These are phyloP conservation scores for Yoshiicerus persimilis DNA, from an alignment of 1,140 invertebrate species.

Conservation along the genomic window DNA sequence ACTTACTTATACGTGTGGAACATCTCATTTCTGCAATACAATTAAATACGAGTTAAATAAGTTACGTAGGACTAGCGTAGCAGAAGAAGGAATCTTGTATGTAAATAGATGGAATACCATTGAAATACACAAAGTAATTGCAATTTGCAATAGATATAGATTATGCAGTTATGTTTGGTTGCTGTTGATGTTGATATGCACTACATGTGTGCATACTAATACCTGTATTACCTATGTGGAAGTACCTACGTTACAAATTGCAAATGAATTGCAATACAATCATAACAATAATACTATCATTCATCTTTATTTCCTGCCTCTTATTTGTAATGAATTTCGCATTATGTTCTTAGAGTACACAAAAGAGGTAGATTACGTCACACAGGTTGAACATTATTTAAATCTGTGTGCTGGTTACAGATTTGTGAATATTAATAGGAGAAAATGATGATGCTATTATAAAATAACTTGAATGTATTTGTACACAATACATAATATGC, in stretches of 20 bases:
- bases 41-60: neutral
- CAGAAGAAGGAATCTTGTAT: no score
- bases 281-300: constrained; percentile 15
- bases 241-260: neutral
- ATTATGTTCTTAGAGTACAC: neutral
- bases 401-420: neutral
- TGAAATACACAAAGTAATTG: no score
- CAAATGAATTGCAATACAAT: neutral
- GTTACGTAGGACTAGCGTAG: no score
- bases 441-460: neutral
- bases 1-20: neutral
- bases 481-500: neutral
- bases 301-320: constrained; percentile 12
- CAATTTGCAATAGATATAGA: no score
- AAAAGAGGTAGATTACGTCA: neutral
- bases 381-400: neutral
- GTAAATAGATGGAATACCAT: no score
- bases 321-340: neutral
- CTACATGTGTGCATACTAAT: neutral
- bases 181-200: neutral
- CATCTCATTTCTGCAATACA: neutral
- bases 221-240: no score
- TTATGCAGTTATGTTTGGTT: no score
- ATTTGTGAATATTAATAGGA: neutral
- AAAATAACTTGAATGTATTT: neutral